Conservation (phyloP, 2,888 invertebrate species). For the Boloria selene region DNA sequence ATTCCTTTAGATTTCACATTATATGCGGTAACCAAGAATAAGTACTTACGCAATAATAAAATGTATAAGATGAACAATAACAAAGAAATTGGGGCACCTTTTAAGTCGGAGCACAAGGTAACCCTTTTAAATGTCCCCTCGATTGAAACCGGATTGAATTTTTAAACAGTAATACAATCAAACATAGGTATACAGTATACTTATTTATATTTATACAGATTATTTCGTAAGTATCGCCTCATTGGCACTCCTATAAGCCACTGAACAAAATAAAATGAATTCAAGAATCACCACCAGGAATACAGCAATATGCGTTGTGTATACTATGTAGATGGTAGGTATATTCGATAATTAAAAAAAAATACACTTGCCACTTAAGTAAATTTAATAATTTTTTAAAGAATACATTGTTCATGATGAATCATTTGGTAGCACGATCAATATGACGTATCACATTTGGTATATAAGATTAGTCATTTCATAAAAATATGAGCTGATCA, state of each 20-base stretch:
- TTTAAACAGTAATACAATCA: constrained; percentile 40
- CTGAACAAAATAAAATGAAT: no score
- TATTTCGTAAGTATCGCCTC: not conserved
- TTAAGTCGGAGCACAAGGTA: constrained; percentile 40
- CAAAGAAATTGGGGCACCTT: constrained; percentile 59
- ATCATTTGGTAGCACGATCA: not conserved
- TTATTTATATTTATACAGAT: constrained; percentile 14
- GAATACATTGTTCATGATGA: constrained; percentile 8
- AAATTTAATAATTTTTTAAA: no score
- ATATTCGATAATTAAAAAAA: no score
- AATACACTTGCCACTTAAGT: no score
- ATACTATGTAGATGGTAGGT: no score
- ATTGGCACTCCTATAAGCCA: no score
- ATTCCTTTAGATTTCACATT: constrained; percentile 41
- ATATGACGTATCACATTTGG: constrained; percentile 4
- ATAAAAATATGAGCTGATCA: not conserved
- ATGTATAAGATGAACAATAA: constrained; percentile 64
- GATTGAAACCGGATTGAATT: constrained; percentile 39
- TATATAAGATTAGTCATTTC: constrained; percentile 9
- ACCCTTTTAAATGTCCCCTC: constrained; percentile 41
- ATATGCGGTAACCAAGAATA: constrained; percentile 70
- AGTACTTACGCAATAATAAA: constrained; percentile 57
- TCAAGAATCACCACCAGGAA: no score
- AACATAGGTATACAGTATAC: constrained; percentile 15
- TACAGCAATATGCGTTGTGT: no score